phyloP scores from a whole-genome alignment of 2,113 vertebrate species.

The Percopsis transmontana region DNA sequence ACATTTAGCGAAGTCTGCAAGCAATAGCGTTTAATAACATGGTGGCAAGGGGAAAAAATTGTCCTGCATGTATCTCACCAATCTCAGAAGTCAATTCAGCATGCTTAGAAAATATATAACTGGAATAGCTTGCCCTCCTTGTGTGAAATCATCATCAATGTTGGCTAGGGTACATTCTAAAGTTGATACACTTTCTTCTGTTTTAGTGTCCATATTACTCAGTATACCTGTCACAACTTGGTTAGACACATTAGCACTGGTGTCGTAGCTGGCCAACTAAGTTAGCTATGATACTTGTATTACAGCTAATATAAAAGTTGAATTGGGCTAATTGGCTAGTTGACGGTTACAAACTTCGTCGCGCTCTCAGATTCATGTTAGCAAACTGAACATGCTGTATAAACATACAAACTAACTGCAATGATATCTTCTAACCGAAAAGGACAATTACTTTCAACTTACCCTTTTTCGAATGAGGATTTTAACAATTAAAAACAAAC shows the following conservation, averaged over 20 bases:
- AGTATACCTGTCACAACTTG: too few relatives aligned
- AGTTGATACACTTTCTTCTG: too few relatives aligned
- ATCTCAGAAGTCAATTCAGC: too few relatives aligned
- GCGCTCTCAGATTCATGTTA: not conserved
- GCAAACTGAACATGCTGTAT: not conserved
- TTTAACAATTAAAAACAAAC: slow-evolving; percentile 59
- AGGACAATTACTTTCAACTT: slow-evolving; percentile 13
- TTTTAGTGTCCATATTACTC: too few relatives aligned
- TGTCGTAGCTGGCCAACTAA: slow-evolving; percentile 26
- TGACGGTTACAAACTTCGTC: slow-evolving; percentile 16
- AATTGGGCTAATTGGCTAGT: slow-evolving; percentile 28
- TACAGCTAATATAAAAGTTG: slow-evolving; percentile 38
- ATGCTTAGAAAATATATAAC: too few relatives aligned
- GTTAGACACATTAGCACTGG: too few relatives aligned
- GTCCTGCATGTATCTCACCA: too few relatives aligned
- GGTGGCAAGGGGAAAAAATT: too few relatives aligned
- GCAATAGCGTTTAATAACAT: not conserved
- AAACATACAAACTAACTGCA: not conserved
- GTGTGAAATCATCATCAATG: too few relatives aligned
- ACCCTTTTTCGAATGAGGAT: slow-evolving; percentile 43
- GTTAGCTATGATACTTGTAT: slow-evolving; percentile 37
- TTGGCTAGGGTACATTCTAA: too few relatives aligned
- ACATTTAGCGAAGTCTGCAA: not conserved
- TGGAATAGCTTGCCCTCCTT: too few relatives aligned
- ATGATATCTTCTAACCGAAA: rapidly evolving